Evolutionary conservation across 35 echinoderm and acorn worm species (phyloP), one percentile per base, ranked within the genome.

Genomic region (Amphiura filiformis): DNA sequence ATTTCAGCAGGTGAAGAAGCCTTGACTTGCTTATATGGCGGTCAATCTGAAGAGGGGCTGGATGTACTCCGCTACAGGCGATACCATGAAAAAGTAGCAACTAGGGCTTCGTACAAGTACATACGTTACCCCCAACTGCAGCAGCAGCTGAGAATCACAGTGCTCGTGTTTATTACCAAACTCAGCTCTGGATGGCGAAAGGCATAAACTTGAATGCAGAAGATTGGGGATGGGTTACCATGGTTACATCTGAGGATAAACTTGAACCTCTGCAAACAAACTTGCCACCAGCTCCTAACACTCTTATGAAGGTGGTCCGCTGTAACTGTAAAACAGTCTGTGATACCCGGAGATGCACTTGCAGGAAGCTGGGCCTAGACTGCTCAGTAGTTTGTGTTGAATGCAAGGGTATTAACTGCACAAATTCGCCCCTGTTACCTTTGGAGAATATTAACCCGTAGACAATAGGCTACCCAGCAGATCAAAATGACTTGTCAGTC

Each of bases 321-420:
- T 91, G 83, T 37, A 86, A 88, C 86, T 93, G 91, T 34, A 52
- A 84, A 40, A 85, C 86, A 31, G 87, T 35, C 26, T 93, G 91
- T 34, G 89, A 35, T 35, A 89, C 65, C 4, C 3, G 4, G 30
- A 89, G 76, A 88, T 93, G 91, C 76, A 89, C 80, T 23, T 89
- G 91, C 86, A 93, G 61, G 57, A 88, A 84, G 28, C 26, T 82
- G 80, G 30, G 11, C 14, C 39, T 93, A 17, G 84, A 93, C n/a
- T 93, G 91, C 57, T 76, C 81, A 88, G 77, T 47, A 65, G 57
- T 81, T 11, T 70, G 61, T 47, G 5, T 47, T 47, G 4, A 17
- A 47, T 47, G 41, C 41, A 47, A 47, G 41, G 84, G 89, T 37
- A 35, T 78, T 7, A 77, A 38, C 31, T 86, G 82, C 64, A 39